Evolutionary conservation across 2,113 vertebrate species (phyloP).

Genomic region (Scolopax mira): DNA sequence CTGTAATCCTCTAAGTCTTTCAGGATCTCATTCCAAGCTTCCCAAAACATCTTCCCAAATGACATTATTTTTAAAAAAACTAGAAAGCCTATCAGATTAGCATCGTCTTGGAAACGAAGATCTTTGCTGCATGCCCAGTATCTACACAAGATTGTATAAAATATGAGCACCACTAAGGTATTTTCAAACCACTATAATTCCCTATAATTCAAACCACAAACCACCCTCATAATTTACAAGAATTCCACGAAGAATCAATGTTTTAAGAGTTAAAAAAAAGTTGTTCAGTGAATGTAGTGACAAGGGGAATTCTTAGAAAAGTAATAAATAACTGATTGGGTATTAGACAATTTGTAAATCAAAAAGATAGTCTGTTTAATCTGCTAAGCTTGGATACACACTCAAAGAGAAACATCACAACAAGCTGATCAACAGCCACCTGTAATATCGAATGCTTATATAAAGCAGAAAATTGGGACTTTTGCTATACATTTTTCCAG

Average conservation of each 20-base stretch:
- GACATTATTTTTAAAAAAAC: background rate
- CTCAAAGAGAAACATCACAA: background rate
- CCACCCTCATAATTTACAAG: background rate
- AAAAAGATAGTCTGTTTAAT: background rate
- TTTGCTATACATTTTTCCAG: background rate
- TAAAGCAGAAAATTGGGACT: accelerated
- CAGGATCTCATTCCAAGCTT: background rate
- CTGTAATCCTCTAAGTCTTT: background rate
- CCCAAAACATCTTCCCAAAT: background rate
- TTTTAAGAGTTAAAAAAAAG: background rate
- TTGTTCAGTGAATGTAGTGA: background rate
- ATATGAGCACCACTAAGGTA: background rate
- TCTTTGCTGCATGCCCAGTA: background rate
- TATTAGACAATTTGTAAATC: background rate
- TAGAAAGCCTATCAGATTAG: background rate
- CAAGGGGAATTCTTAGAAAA: background rate
- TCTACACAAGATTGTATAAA: background rate
- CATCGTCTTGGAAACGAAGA: background rate
- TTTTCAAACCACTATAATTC: background rate
- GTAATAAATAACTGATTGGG: background rate
- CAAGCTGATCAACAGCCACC: background rate
- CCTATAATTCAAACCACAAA: too few species aligned
- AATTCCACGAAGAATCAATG: background rate
- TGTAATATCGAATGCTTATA: background rate
- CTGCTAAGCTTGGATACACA: accelerated